Percentiles rank a stretch among this genome's conserved stretches.
These are phyloP conservation scores for Thyatira batis DNA, from an alignment of 2,888 invertebrate genomes.

Conservation along the genomic window DNA sequence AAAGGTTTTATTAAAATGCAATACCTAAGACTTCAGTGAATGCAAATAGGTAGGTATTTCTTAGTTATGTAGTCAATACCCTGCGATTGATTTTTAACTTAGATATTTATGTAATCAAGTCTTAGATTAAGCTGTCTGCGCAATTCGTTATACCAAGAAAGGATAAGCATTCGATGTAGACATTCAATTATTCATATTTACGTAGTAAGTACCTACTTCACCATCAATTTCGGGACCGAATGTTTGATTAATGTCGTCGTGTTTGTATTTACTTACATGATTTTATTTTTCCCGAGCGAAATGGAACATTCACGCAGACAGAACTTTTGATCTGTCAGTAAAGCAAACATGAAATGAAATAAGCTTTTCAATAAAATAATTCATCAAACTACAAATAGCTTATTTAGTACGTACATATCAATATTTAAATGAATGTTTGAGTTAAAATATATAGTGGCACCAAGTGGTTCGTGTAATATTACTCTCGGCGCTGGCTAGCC, in stretches of 20 bases:
- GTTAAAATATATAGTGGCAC: too few relatives aligned
- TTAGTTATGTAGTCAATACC: too few relatives aligned
- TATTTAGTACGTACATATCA: too few relatives aligned
- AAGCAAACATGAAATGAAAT: not conserved
- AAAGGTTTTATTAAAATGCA: too few relatives aligned
- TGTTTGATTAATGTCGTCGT: not conserved
- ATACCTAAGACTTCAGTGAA: too few relatives aligned
- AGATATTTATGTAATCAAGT: not conserved
- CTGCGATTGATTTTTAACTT: too few relatives aligned
- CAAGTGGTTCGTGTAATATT: too few relatives aligned
- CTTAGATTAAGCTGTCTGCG: not conserved
- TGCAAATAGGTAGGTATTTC: too few relatives aligned
- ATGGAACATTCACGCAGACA: not conserved
- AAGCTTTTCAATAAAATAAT: not conserved
- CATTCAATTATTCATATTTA: not conserved
- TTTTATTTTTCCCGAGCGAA: not conserved
- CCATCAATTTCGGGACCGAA: not conserved
- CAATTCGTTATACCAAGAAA: not conserved
- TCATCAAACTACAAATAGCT: too few relatives aligned
- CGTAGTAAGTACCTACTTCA: not conserved
- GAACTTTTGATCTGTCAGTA: not conserved
- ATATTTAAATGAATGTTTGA: too few relatives aligned
- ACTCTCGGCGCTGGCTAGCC: too few relatives aligned
- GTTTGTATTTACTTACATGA: not conserved
- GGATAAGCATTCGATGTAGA: not conserved